These are phyloP conservation scores for Sminthopsis crassicaudata DNA, from an alignment of 2,113 vertebrate species.

Conservation along the genomic window DNA sequence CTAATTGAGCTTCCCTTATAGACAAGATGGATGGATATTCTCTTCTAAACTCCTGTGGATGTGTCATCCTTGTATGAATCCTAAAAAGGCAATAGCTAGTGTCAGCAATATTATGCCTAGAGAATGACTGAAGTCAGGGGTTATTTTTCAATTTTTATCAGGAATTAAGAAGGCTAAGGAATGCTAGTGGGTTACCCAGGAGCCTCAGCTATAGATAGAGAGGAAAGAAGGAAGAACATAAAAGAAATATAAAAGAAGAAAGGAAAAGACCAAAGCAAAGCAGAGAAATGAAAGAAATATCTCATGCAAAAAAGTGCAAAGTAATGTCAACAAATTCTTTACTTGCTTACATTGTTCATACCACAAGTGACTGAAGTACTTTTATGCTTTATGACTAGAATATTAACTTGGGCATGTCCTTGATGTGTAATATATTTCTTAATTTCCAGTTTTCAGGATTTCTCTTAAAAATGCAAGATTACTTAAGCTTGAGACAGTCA, in stretches of 20 bases:
- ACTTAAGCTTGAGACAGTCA: background rate
- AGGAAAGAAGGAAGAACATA: conserved; percentile 7
- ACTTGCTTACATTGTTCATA: background rate
- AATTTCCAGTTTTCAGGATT: conserved; percentile 11
- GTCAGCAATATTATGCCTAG: background rate
- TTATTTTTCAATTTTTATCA: background rate
- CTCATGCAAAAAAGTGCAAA: background rate
- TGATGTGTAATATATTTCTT: conserved; percentile 1
- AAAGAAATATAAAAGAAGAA: background rate
- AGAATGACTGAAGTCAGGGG: background rate
- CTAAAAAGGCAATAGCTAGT: conserved; percentile 12
- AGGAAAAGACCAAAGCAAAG: background rate
- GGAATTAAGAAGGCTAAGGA: background rate
- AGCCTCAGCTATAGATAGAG: background rate
- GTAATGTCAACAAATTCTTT: background rate
- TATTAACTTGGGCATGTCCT: background rate
- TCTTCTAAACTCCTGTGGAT: background rate
- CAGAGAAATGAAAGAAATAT: background rate
- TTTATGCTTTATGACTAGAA: conserved; percentile 20
- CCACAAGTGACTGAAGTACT: background rate
- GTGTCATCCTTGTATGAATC: background rate
- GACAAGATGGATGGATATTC: background rate
- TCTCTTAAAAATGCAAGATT: conserved; percentile 9
- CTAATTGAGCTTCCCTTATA: background rate
- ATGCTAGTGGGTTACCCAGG: background rate